Conservation (phyloP, 37 sponge, comb jelly and placozoan species). For the Hexactinellida sp. region DNA sequence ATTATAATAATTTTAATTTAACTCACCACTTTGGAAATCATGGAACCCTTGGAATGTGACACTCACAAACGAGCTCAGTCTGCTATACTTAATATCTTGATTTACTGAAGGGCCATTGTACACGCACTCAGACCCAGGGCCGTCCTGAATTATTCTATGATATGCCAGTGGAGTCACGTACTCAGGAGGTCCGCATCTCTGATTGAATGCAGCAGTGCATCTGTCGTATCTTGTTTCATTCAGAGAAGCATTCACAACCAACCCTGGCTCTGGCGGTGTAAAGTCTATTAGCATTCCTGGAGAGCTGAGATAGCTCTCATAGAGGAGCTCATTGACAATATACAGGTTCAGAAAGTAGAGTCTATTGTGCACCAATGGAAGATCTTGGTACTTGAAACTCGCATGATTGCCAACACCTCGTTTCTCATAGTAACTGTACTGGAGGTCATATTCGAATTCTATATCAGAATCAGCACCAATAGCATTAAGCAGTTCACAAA, state of each 20-base stretch:
- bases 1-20: too few relatives aligned
- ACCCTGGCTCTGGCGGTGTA: conserved; percentile 49
- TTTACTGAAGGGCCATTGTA: conserved; percentile 69
- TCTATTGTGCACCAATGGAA: conserved; percentile 28
- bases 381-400: conserved; percentile 13
- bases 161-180: neutral
- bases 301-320: conserved; percentile 37
- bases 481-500: neutral
- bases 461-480: neutral
- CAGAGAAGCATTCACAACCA: conserved; percentile 6
- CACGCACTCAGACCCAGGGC: conserved; percentile 39
- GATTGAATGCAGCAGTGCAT: neutral
- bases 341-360: conserved; percentile 46
- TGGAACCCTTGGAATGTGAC: neutral
- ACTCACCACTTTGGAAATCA: neutral
- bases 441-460: neutral
- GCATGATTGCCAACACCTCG: conserved; percentile 37
- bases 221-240: neutral
- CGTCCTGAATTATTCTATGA: conserved; percentile 54
- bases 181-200: neutral
- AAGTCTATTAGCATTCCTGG: conserved; percentile 48
- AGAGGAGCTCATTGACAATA: conserved; percentile 47
- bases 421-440: neutral
- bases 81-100: conserved; percentile 49
- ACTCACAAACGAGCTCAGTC: conserved; percentile 28